Base-by-base conservation (phyloP, 2,888 invertebrate genomes). In the Hypselothyrea guttata region DNA sequence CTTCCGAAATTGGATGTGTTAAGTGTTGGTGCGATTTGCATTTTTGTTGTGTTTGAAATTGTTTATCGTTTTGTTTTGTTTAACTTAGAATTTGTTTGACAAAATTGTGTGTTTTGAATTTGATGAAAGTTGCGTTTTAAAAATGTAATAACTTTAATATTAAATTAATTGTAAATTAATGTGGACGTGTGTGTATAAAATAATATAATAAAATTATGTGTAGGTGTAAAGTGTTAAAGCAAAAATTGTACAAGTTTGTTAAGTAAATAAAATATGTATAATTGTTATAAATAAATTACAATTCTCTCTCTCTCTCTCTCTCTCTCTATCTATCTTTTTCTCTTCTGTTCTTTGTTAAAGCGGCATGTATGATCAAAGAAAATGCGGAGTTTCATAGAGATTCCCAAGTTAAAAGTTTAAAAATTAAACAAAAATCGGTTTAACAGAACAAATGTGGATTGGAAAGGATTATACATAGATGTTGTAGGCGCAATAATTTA, bases 91-190 rank as follows among this genome's bases (percentile, higher is more conserved):
- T 64, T 77, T 69, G 74, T 73, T 68, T 76, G 65, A 84, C 77
- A 81, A 73, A 70, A 61, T 65, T 63, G 58, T 60, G 33, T 54
- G 42, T 42, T 46, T 58, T 30, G 46, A 55, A 22, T 41, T 46
- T 53, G 40, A 46, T 18, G 22, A 44, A 18, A 54, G 22, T 63
- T 61, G 42, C 55, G 40, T 58, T 55, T 76, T 79, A 77, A 79
- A 83, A 70, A 82, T 65, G 64, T 71, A 82, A 84, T 84, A 78
- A 84, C 78, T 81, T 77, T 81, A 82, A 71, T 62, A 60, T 67
- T 71, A 83, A 56, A 74, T 74, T 79, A 83, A 62, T 60, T 70
- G 49, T 75, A 72, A 60, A 53, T 66, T 44, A 22, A 65, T 76
- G 65, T 79, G 76, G 68, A 65, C 56, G 72, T 68, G 66, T 66